These are phyloP conservation scores for Standfussiana lucernea DNA, from an alignment of 2,888 invertebrate species.

Conservation along the genomic window DNA sequence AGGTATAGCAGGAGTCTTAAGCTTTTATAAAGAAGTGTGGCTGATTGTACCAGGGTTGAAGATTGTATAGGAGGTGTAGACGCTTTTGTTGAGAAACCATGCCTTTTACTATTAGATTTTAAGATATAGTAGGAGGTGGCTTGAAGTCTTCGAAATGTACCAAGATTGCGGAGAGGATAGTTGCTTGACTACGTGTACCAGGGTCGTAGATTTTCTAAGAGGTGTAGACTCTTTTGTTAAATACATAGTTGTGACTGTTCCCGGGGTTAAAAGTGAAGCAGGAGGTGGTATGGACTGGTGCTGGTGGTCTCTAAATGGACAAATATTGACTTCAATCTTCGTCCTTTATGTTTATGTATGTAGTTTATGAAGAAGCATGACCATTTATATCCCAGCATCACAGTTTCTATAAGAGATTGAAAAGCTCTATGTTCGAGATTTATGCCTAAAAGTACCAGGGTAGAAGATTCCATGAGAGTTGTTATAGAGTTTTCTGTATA, in stretches of 20 bases:
- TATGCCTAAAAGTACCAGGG: not conserved
- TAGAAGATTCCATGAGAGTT: not conserved
- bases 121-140: not conserved
- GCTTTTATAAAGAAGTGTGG: too few relatives aligned
- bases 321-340: too few relatives aligned
- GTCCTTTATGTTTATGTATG: too few relatives aligned
- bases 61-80: too few relatives aligned
- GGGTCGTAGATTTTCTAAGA: conserved; percentile 9
- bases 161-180: not conserved
- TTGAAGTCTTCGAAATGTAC: not conserved
- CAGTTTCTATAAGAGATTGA: too few relatives aligned
- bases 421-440: not conserved
- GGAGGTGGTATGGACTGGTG: not conserved
- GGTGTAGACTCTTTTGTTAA: not conserved
- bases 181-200: not conserved
- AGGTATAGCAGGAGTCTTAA: too few relatives aligned
- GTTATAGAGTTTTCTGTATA: not conserved
- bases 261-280: not conserved
- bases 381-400: too few relatives aligned
- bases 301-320: too few relatives aligned
- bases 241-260: not conserved
- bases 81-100: too few relatives aligned
- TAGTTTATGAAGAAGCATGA: too few relatives aligned
- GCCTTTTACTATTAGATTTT: too few relatives aligned
- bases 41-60: too few relatives aligned